These are phyloP conservation scores for Drosophila longiperda DNA, from an alignment of 2,888 invertebrate species.

Conservation along the genomic window DNA sequence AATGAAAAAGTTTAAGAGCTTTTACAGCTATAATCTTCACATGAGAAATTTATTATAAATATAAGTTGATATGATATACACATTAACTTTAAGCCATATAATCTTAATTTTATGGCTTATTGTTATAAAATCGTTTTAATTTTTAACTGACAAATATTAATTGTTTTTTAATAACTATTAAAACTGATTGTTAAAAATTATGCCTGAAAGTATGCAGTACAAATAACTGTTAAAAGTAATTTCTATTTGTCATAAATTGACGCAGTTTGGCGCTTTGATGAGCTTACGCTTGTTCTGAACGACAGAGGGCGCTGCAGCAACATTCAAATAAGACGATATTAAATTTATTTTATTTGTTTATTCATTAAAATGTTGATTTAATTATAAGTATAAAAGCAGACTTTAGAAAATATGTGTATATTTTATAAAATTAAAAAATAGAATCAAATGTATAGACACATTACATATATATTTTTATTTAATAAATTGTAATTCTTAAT, in stretches of 20 bases:
- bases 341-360: not conserved
- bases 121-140: not conserved
- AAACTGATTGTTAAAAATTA: no score
- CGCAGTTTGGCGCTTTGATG: not conserved
- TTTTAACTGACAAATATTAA: not conserved
- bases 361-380: not conserved
- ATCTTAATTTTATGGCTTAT: not conserved
- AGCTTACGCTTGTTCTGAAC: not conserved
- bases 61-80: not conserved
- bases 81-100: not conserved
- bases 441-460: not conserved
- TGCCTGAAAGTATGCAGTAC: constrained; percentile 30
- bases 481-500: not conserved
- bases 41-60: not conserved
- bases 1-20: no score
- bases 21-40: no score
- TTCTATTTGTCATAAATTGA: not conserved
- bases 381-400: not conserved
- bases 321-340: not conserved
- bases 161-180: not conserved
- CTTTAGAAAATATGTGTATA: not conserved
- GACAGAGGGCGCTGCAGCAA: constrained; percentile 6
- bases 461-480: not conserved
- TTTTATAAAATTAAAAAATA: not conserved
- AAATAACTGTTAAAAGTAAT: not conserved